These are phyloP conservation scores for Carlito syrichta DNA, from an alignment of 2,113 vertebrate genomes.

Conservation along the genomic window DNA sequence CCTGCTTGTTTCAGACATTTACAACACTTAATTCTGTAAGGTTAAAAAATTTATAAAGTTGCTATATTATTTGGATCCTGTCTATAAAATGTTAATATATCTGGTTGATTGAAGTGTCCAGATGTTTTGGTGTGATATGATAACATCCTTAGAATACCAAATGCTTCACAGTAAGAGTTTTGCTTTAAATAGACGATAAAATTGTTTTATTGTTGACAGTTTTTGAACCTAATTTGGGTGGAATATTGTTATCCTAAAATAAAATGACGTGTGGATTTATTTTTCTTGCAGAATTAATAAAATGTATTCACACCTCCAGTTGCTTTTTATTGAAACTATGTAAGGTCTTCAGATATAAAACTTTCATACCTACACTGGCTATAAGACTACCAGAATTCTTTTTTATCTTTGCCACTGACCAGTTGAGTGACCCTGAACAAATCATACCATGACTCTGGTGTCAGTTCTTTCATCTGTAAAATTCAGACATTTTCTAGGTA, in stretches of 20 bases:
- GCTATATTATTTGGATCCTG: background rate
- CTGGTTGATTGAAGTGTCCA: slow-evolving; percentile 38
- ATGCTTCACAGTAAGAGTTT: slow-evolving; percentile 46
- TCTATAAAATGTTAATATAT: slow-evolving; percentile 49
- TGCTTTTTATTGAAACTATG: background rate
- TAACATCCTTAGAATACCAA: slow-evolving; percentile 46
- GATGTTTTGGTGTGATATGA: slow-evolving; percentile 49
- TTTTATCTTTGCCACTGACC: slow-evolving; percentile 27
- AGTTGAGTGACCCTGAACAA: background rate
- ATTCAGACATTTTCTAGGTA: background rate
- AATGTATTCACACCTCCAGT: background rate
- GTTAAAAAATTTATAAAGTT: slow-evolving; percentile 38
- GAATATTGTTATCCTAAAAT: slow-evolving; percentile 43
- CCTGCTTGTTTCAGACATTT: slow-evolving; percentile 2
- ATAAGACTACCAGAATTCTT: slow-evolving; percentile 18
- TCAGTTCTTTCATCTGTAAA: slow-evolving; percentile 1
- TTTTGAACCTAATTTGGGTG: slow-evolving; percentile 48
- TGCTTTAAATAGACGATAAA: slow-evolving; percentile 58
- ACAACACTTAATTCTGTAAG: background rate
- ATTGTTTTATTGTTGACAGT: slow-evolving; percentile 58
- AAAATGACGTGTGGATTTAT: slow-evolving; percentile 30
- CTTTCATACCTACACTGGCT: background rate
- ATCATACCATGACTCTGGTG: background rate
- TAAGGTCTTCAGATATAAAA: slow-evolving; percentile 6
- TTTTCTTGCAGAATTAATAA: slow-evolving; percentile 44